Evolutionary conservation across 2,797 vertebrate genomes (phyloP), one percentile per base, ranked within the genome.

Genomic region (Tarsius wallacei): DNA sequence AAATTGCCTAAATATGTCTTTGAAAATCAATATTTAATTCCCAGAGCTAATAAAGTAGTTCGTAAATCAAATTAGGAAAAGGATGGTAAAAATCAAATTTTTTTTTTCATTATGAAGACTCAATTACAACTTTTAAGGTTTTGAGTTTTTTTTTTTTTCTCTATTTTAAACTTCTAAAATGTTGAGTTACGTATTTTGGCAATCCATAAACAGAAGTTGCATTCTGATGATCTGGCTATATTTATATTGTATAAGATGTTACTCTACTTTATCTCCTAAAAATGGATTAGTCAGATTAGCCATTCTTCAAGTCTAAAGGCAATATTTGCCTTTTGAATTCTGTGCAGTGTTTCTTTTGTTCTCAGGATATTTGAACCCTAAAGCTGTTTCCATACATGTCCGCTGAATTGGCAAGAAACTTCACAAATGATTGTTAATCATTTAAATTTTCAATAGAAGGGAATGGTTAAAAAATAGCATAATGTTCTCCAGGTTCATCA

Each of bases 1-100:
- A 96, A 97, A 71, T 36, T 94, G 59, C 73, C 80, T 86, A 93
- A 96, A 94, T 96, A 81, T 87, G 17, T 31, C 81, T 94, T 96
- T 93, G 94, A 93, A 96, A 96, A 96, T 97, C 96, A 97, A 96
- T 94, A 87, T 77, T 85, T 94, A 96, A 97, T 96, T 97, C 85
- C 59, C 59, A 93, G 73, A 70, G 42, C 36, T 2, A 21, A 66
- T 66, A 95, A 49, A 77, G 53, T 42, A 88, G 47, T 86, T 95
- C 55, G 66, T 92, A 81, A 97, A 94, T 93, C 49, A 91, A 91
- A 91, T 3, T 55, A 36, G 12, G 15, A 28, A 80, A 93, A 85
- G 4, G n/a, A 95, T 57, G 26, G 36, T n/a, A 26, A 93, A 95
- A 96, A 88, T 82, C 47, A 19, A 76, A 7, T 24, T 1, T 12